A percentile compares a stretch with the other conserved stretches of the same genome.
Conservation (phyloP, 2,113 vertebrate genomes). For the Nettapus auritus region DNA sequence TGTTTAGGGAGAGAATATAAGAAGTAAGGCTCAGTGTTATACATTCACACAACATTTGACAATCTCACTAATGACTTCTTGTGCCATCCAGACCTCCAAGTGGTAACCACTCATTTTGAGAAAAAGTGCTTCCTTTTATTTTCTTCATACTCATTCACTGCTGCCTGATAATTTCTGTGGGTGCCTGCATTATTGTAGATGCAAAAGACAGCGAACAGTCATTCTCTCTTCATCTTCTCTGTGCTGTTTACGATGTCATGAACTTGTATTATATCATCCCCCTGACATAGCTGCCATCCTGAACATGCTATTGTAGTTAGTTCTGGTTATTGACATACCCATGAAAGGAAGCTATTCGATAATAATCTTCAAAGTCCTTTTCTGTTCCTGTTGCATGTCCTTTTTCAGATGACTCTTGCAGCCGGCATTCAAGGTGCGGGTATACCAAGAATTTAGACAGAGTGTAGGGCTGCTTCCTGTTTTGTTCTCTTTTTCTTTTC, state of each 20-base stretch:
- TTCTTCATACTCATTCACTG: not conserved
- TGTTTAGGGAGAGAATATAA: not conserved
- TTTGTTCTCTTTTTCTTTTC: not conserved
- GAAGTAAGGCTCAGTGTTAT: not conserved
- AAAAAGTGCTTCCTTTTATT: not conserved
- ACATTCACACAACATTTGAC: not conserved
- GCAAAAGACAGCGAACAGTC: not conserved
- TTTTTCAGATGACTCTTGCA: not conserved
- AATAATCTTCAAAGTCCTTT: not conserved
- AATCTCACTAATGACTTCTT: not conserved
- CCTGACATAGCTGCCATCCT: not conserved
- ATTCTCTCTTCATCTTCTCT: not conserved
- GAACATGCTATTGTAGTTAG: not conserved
- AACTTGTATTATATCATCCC: not conserved
- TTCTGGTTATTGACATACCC: not conserved
- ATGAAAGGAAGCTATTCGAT: not conserved
- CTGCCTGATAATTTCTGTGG: not conserved
- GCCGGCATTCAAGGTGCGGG: fast-evolving
- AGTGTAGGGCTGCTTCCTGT: not conserved
- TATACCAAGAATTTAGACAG: not conserved
- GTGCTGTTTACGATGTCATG: not conserved
- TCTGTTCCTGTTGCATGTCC: not conserved
- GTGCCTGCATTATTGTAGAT: not conserved
- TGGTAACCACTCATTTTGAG: not conserved
- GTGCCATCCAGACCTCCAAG: not conserved